These are phyloP conservation scores for Otolemur garnettii DNA, from an alignment of 2,113 vertebrate species.

Conservation along the genomic window DNA sequence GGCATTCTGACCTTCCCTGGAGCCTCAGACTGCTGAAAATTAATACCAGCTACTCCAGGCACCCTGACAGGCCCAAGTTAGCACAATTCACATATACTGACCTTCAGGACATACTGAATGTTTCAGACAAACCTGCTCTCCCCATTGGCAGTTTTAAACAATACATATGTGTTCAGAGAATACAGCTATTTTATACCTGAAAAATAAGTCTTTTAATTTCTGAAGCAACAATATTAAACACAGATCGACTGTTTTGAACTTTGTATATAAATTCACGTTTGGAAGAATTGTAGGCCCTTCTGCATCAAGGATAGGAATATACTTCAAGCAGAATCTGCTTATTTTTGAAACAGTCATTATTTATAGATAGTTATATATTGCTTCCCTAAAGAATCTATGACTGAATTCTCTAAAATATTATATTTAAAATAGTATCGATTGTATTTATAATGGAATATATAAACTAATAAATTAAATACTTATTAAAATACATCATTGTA, in stretches of 20 bases:
- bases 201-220: background rate
- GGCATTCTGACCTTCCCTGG: background rate
- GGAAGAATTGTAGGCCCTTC: background rate
- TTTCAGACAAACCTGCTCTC: background rate
- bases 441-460: background rate
- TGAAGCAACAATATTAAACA: background rate
- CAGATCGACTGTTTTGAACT: background rate
- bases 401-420: background rate
- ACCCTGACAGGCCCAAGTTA: background rate
- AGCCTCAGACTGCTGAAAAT: background rate
- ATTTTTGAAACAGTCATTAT: background rate
- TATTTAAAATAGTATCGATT: background rate
- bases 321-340: background rate
- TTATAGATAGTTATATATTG: background rate
- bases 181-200: background rate
- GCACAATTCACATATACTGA: too few relatives aligned
- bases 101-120: background rate
- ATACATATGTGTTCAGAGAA: background rate
- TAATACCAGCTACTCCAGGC: background rate
- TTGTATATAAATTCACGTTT: background rate
- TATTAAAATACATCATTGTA: background rate
- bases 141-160: background rate
- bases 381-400: background rate
- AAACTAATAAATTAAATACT: background rate
- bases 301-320: background rate